Base-by-base conservation (phyloP, 2,888 invertebrate genomes). In the Leptarthrus brevirostris region DNA sequence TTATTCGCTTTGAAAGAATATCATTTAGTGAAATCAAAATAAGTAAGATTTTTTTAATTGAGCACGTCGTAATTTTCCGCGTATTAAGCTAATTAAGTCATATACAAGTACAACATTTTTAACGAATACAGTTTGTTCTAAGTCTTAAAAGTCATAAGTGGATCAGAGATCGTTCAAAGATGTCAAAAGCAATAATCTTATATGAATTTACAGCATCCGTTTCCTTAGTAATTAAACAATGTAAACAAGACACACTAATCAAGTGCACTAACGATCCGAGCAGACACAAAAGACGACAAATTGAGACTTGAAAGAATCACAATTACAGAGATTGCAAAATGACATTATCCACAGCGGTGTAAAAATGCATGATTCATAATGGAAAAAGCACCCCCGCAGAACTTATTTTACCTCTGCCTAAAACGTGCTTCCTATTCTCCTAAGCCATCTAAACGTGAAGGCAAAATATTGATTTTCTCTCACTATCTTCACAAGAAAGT, bases 391-490 rank as follows among this genome's bases (percentile, higher is more conserved):
- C 34, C 49, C 69, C 52, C 22, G 24, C 18, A 52, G 18, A 52
- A 52, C 52, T 22, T 6, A 52, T n/a, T 40, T n/a, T 64, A 40
- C 52, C 52, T 30, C 52, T 12, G 20, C 30, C 30, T 34, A 52
- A 52, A 69, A 66, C 30, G 20, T 69, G 8, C 66, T 16, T 47
- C 26, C 26, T 61, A 24, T 70, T 14, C 69, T 70, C 34, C 52
- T 49, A 71, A 71, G 70, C 52, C 54, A 34, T 22, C 53, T 34
- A 72, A 56, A 44, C 56, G 56, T 26, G 24, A 72, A 72, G 56
- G 56, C 44, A 72, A 71, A 71, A 54, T 72, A 72, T 72, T 30
- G 72, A 72, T 72, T 72, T 72, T 72, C 72, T 72, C 72, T 47
- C 56, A 72, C 72, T 72, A 56, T 56, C 69, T 69, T 52, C 49